Percentiles rank a stretch among this genome's conserved stretches.
Conservation (phyloP, 1,140 invertebrate species). For the Arion vulgaris region DNA sequence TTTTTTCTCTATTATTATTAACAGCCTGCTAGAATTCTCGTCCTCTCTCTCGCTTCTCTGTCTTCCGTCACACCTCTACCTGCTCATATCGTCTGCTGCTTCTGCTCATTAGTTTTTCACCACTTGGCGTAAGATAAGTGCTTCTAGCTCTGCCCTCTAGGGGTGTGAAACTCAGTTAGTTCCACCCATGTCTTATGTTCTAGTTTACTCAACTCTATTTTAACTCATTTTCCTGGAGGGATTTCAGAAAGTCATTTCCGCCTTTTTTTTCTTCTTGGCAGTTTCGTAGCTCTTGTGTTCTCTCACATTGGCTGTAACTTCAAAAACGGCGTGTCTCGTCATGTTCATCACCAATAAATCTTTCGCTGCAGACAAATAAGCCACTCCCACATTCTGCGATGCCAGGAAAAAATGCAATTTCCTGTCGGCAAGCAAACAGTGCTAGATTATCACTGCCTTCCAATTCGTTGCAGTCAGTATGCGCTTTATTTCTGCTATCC, state of each 20-base stretch:
- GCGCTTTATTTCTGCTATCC: neutral
- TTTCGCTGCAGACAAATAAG: neutral
- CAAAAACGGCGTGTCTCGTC: neutral
- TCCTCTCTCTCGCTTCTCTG: neutral
- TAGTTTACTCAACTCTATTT: neutral
- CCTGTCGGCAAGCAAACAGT: neutral
- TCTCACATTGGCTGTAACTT: neutral
- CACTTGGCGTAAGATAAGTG: neutral
- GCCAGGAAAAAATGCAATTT: neutral
- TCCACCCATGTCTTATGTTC: neutral
- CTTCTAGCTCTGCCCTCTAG: neutral
- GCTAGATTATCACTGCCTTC: neutral
- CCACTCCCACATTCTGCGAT: neutral
- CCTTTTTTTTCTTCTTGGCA: too few species aligned
- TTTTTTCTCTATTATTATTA: neutral
- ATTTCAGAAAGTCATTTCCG: neutral
- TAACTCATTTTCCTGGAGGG: neutral
- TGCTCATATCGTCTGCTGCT: neutral
- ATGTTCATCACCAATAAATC: conserved; percentile 28
- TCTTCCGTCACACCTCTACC: neutral
- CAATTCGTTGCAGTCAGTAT: conserved; percentile 17
- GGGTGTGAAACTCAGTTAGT: neutral
- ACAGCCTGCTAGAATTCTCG: neutral
- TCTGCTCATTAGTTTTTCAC: neutral
- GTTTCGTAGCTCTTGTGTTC: neutral